Evolutionary conservation across 1,140 invertebrate species (phyloP), one percentile per base, ranked within the genome.

Genomic region (Glomeris maerens): DNA sequence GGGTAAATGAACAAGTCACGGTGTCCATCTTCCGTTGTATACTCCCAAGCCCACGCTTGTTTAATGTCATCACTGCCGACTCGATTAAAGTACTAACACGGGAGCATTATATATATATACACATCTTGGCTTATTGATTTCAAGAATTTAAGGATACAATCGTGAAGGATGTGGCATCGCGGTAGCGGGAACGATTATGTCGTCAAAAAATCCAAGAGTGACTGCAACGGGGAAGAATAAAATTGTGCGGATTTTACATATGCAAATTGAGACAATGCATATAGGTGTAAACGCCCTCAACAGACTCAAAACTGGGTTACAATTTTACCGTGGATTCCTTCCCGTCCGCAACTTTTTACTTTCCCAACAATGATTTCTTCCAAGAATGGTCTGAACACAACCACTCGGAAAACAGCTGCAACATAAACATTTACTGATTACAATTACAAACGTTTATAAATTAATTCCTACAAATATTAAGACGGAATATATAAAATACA

Each of bases 1-100:
- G 78, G 74, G 66, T 92, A 86, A 84, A 92, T 89, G 62, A 82
- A 89, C 21, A 91, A 69, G 62, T 88, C 83, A 68, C 93, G 89
- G 62, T 83, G 86, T 47, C 74, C 75, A 27, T 83, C 88, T 63
- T 81, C 84, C 49, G 78, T 76, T 20, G 84, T 80, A 68, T 93
- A 96, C 63, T 93, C 84, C 92, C 92, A 96, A 0, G 91, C 78
- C 91, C 90, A 96, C 0, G 83, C 78, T 69, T 94, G 87, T 63
- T 95, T 89, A 36, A 79, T 80, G 70, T 94, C 86, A 72, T 94
- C 85, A 71, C 69, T 70, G 28, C 20, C 7, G 40, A 27, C 25
- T 7, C 10, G 27, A 27, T 49, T 28, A 38, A 48, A 31, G 42
- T 48, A 45, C n/a, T 22, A 27, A 48, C 31, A 17, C 17, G 10